Base-by-base conservation (phyloP, 1,140 invertebrate species). In the Nasonia longicornis region DNA sequence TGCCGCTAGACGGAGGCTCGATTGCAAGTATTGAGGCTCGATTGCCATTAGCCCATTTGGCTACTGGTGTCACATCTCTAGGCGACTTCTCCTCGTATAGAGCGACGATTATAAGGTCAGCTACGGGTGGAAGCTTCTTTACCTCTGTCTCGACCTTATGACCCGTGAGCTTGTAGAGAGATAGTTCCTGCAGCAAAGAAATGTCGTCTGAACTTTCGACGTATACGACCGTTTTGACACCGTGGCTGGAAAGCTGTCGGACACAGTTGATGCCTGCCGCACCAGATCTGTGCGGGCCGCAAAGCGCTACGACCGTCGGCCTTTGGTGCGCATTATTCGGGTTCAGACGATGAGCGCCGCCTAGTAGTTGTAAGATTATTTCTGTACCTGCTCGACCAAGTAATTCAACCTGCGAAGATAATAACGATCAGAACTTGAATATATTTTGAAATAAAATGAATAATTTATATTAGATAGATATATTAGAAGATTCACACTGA, bases 321-420 rank as follows among this genome's bases (percentile, higher is more conserved):
- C 93, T 93, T 86, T 97, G 96, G 86, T 97, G 96, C 22, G 92
- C 92, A 88, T 97, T 97, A 79, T 94, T 93, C n/a, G 95, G 95
- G 85, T 95, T 95, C 69, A 96, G 89, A 63, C 94, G 90, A 77
- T 93, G 93, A 78, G 93, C 94, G 4, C 96, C 96, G 14, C 96
- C 96, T 14, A 96, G 86, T 11, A 97, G 87, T 82, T 96, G 95
- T 1, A 97, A 90, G 63, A 94, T 93, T 89, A 96, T 94, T 89
- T 97, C 96, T 77, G 94, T 92, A 42, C 95, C 94, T 20, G 95
- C 95, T 48, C 96, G 91, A 3, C 95, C 96, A 80, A 96, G 91
- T 70, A 95, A 91, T 87, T 97, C 96, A 64, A 94, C 91, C 88
- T 95, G 91, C 72, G 74, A 77, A 81, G 66, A 63, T 76, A 29